Base-by-base conservation (phyloP, 2,113 vertebrate species). In the Eclectus roratus region DNA sequence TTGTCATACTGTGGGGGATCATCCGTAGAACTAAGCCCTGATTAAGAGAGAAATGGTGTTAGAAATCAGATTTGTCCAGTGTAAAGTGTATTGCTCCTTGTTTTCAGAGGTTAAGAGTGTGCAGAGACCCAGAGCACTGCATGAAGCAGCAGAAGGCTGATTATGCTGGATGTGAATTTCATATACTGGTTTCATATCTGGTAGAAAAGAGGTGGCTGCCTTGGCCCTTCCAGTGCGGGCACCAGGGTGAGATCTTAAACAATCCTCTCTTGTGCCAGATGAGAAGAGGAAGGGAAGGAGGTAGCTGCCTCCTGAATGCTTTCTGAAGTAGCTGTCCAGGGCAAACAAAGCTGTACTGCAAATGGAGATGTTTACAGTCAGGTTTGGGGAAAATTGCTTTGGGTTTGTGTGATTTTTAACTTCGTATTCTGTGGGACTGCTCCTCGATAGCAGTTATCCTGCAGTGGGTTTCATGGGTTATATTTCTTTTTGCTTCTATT, bases 81-180 rank as follows among this genome's bases (percentile, higher is more conserved):
- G 7, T 46, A 60, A 63, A 64, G 69, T 78, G 81, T 64, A 29
- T 88, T 73, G 53, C 31, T 78, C 43, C 31, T 81, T 7, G n/a
- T 89, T 93, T 35, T 88, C 85, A 90, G 76, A 24, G 79, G 84
- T 89, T 88, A 86, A 68, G 72, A 70, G 60, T 21, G 60, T 46
- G 46, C 44, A 68, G 90, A 65, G 21, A 44, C 11, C 17, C 2
- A 1, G 25, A 58, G 29, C 35, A 16, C 24, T 31, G 39, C 60
- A 9, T n/a, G 39, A 39, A 47, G 13, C 11, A 21, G 17, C 28
- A 65, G 44, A 13, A 56, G 33, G 61, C 21, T 0, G 2, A 4
- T 80, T 37, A n/a, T 25, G 66, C n/a, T 27, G 24, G n/a, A 17
- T 41, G 50, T 50, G 50, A 5, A 23, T 68, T 63, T 33, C 3